Conservation (phyloP, 37 sponge, comb jelly and placozoan genomes). For the Mnemiopsis leidyi region DNA sequence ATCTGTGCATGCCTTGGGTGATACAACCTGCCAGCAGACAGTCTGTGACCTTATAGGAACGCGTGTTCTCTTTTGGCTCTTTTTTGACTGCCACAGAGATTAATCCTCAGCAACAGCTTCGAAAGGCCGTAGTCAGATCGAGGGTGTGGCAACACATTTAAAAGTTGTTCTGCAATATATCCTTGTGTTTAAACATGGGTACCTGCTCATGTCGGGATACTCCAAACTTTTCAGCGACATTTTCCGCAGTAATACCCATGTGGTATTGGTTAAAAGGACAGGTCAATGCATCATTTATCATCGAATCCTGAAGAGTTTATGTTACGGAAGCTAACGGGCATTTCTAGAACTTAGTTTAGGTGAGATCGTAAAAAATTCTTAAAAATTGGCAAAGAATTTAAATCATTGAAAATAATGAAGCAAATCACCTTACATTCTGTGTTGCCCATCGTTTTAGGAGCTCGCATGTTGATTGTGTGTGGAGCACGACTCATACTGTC, state of each 20-base stretch:
- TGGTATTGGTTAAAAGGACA: conserved; percentile 79
- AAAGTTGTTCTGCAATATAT: background rate
- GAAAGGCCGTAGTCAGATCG: conserved; percentile 23
- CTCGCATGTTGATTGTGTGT: conserved; percentile 4
- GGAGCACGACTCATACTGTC: conserved; percentile 91
- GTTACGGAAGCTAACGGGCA: too few relatives aligned
- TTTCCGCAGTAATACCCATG: conserved; percentile 95
- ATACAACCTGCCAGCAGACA: background rate
- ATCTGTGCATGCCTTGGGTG: conserved; percentile 49
- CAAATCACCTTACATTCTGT: conserved; percentile 53
- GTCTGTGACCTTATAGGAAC: conserved; percentile 21
- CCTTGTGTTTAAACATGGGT: conserved; percentile 2
- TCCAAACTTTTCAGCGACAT: conserved; percentile 76
- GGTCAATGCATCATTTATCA: conserved; percentile 80
- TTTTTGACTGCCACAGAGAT: background rate
- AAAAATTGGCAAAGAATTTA: too few relatives aligned
- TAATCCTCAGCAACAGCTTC: background rate
- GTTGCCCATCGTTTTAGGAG: conserved; percentile 18
- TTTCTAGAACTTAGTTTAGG: too few relatives aligned
- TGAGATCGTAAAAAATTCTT: too few relatives aligned
- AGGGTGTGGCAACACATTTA: background rate
- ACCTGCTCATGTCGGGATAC: conserved; percentile 78
- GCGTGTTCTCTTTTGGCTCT: conserved; percentile 23
- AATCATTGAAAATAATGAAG: too few relatives aligned
- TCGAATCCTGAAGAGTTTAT: conserved; percentile 70